phyloP scores from a whole-genome alignment of 1,140 invertebrate species.

The Lycorma delicatula region DNA sequence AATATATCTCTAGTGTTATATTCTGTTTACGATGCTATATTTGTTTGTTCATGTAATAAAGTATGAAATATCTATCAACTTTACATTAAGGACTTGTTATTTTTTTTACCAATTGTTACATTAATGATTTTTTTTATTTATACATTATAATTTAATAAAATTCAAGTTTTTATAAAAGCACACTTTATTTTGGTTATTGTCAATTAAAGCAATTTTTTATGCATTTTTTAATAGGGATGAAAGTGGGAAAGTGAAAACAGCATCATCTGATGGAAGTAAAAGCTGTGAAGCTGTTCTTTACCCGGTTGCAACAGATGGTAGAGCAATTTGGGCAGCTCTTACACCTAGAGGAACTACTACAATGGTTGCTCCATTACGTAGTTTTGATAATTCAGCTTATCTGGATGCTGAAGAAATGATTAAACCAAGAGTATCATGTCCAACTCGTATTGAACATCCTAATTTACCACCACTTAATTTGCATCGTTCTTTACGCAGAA shows the following conservation, averaged over 20 bases:
- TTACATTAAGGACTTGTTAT: too few relatives aligned
- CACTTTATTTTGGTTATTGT: too few relatives aligned
- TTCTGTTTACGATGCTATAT: too few relatives aligned
- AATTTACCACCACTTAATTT: constrained; percentile 67
- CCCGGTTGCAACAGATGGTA: constrained; percentile 44
- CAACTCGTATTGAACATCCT: constrained; percentile 68
- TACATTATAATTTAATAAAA: too few relatives aligned
- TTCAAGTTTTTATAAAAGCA: too few relatives aligned
- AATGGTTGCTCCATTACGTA: constrained; percentile 38
- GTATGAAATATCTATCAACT: too few relatives aligned
- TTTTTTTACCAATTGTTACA: too few relatives aligned
- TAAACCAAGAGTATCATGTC: constrained; percentile 56
- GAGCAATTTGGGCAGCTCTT: constrained; percentile 74
- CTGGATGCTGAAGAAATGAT: constrained; percentile 54
- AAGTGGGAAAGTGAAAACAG: constrained; percentile 2
- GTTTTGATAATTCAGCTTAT: constrained; percentile 61
- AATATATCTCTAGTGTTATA: too few relatives aligned
- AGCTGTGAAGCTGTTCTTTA: constrained; percentile 44
- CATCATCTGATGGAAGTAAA: constrained; percentile 23
- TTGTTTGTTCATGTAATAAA: too few relatives aligned
- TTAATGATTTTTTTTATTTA: too few relatives aligned
- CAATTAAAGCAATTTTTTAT: too few relatives aligned
- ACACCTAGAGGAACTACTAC: constrained; percentile 64
- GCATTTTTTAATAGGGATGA: too few relatives aligned
- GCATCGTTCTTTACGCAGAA: constrained; percentile 40